These are phyloP conservation scores for Stichodactyla mertensii DNA, from an alignment of 64 coral and sea anemone species.

Conservation along the genomic window DNA sequence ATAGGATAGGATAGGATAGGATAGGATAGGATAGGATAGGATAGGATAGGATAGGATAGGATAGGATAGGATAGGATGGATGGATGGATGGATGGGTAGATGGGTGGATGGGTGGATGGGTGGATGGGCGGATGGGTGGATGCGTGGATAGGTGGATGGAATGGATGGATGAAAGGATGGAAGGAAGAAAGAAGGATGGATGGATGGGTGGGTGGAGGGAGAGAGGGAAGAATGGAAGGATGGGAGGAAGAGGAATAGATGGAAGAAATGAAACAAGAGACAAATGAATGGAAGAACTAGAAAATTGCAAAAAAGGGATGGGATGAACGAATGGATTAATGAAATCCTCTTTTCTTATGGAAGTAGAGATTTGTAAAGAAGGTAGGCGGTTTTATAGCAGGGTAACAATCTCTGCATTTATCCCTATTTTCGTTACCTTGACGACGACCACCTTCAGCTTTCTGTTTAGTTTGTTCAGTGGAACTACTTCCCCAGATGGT, in stretches of 20 bases:
- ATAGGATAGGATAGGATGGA: not conserved
- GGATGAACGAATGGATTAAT: not conserved
- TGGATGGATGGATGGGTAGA: not conserved
- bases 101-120: not conserved
- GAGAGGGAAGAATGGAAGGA: not conserved
- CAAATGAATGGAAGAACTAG: not conserved
- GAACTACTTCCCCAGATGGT: constrained; percentile 12
- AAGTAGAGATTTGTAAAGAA: too few relatives aligned
- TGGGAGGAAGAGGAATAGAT: not conserved
- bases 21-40: too few relatives aligned
- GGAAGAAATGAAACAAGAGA: not conserved
- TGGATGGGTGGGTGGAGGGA: not conserved
- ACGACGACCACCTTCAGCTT: constrained; percentile 29
- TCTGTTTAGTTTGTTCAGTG: constrained; percentile 40
- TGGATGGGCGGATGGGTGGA: not conserved
- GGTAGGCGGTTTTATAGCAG: not conserved
- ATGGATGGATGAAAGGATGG: not conserved
- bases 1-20: too few relatives aligned
- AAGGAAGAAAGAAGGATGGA: not conserved
- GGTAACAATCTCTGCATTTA: not conserved
- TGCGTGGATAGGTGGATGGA: not conserved
- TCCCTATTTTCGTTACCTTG: not conserved
- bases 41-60: too few relatives aligned
- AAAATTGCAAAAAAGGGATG: not conserved
- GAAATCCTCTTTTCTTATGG: too few relatives aligned